Evolutionary conservation across 2,113 vertebrate genomes (phyloP), one percentile per base, ranked within the genome.

Genomic region (Panurus biarmicus): DNA sequence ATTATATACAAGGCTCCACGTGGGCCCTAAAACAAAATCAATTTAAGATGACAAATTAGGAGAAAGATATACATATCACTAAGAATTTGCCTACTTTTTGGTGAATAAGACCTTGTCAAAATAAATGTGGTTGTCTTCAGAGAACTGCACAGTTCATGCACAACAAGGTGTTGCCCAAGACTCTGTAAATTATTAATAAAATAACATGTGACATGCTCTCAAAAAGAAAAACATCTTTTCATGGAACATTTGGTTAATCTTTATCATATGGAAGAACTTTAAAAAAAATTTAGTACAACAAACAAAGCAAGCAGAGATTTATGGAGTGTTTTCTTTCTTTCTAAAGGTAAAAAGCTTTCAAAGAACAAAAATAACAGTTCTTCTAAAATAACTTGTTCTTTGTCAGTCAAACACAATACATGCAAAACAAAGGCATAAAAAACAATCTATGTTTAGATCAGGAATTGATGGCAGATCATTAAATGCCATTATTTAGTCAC

Each of bases 241-340:
- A 51, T 33, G 1, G 64, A 84, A 67, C 48, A 38, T 16, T 60
- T 35, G 13, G 25, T 29, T 31, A 38, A 18, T 51, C 31, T 58
- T 57, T 57, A 9, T 31, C 22, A 65, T 33, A n/a, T 12, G 25
- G 22, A 84, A 93, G 26, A 74, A 86, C 20, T 64, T 64, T 5
- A 42, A 80, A 73, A 57, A 87, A 16, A 4, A 26, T 5, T 24
- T 1, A 50, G 5, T 22, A 50, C 10, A 67, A 42, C 8, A 28
- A 3, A 26, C 2, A 67, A 56, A 67, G 33, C 21, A 38, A 6
- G 14, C 0, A 0, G 6, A 60, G 47, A 28, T 74, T 25, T 58
- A 75, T 1, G 0, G 24, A 57, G 9, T 50, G 8, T 16, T 78
- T 73, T 70, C 10, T 76, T 87, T 57, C 19, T 61, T 31, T 79